phyloP scores from a whole-genome alignment of 2,113 vertebrate genomes.

The Xyliphius kryptos region DNA sequence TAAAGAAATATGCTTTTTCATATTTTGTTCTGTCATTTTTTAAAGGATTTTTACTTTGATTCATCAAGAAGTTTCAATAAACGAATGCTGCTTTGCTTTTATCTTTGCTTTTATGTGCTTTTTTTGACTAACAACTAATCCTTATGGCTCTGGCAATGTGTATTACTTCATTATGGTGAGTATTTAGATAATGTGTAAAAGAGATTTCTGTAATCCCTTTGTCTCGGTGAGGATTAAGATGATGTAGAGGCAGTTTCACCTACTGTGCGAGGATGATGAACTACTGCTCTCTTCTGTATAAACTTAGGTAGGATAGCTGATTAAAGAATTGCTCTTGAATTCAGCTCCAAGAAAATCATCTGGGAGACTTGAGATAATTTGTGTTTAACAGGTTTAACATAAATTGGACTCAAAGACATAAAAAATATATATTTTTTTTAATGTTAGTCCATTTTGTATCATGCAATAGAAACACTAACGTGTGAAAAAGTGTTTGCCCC shows the following conservation, averaged over 20 bases:
- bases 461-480: too few species aligned
- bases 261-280: constrained; percentile 40
- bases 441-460: too few species aligned
- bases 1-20: too few species aligned
- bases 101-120: constrained; percentile 17
- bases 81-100: not conserved
- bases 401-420: constrained; percentile 32
- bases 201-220: constrained; percentile 35
- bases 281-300: constrained; percentile 31
- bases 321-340: constrained; percentile 37
- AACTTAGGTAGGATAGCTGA: constrained; percentile 36
- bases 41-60: too few species aligned
- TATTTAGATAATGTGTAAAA: constrained; percentile 37
- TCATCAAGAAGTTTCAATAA: constrained; percentile 35
- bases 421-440: not conserved
- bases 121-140: constrained; percentile 2
- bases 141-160: constrained; percentile 5
- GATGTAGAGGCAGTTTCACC: constrained; percentile 37
- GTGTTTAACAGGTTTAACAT: constrained; percentile 37
- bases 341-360: constrained; percentile 34
- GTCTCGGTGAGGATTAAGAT: constrained; percentile 15
- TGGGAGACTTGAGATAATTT: constrained; percentile 30
- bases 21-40: too few species aligned
- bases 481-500: too few species aligned
- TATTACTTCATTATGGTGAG: constrained; percentile 31